These are phyloP conservation scores for Antechinus flavipes DNA, from an alignment of 2,113 vertebrate genomes.

Conservation along the genomic window DNA sequence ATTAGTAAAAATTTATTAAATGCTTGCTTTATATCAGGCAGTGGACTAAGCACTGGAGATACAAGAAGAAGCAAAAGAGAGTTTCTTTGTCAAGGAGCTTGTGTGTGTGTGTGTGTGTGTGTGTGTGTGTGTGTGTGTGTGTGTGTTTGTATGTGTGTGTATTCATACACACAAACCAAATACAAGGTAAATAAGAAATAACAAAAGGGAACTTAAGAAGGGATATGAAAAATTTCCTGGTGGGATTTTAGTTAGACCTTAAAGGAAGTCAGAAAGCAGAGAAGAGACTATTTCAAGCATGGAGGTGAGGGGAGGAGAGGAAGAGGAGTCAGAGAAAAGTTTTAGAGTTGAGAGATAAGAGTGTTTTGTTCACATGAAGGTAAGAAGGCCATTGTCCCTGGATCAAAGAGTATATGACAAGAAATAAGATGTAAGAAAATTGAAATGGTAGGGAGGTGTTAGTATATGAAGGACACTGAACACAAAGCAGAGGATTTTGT, in stretches of 20 bases:
- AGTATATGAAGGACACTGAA: background rate
- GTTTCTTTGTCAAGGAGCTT: background rate
- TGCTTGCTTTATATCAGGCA: background rate
- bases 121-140: too few relatives aligned
- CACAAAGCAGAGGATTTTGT: background rate
- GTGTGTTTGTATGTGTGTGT: too few relatives aligned
- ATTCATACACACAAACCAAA: fast-evolving
- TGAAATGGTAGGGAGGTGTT: background rate
- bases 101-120: too few relatives aligned
- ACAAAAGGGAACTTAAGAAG: background rate
- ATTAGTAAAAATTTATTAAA: background rate
- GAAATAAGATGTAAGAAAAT: background rate
- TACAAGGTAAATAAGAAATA: background rate
- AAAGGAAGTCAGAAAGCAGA: background rate
- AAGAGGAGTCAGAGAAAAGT: background rate
- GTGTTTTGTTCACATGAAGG: background rate
- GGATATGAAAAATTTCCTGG: background rate
- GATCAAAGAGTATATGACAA: background rate
- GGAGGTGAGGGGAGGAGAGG: too few relatives aligned
- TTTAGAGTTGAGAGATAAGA: background rate
- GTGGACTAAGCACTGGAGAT: background rate
- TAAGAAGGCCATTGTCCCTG: background rate
- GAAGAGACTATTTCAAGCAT: background rate
- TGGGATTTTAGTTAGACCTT: background rate
- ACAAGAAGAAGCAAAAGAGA: background rate